phyloP scores from a whole-genome alignment of 2,113 vertebrate genomes.

The Syngnathus scovelli region DNA sequence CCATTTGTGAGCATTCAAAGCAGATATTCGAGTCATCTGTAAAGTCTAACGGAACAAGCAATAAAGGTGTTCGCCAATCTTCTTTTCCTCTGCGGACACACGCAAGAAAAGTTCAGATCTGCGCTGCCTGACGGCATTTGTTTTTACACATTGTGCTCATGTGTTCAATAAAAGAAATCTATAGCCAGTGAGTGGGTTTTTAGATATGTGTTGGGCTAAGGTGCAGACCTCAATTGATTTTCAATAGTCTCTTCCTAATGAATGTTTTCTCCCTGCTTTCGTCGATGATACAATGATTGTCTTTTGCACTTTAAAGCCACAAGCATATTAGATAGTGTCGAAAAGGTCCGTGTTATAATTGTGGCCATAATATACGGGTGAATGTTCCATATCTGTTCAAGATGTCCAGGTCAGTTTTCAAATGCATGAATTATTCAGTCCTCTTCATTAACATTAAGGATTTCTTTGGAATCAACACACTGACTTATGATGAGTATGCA shows the following conservation, averaged over 20 bases:
- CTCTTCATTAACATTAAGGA: conserved; percentile 45
- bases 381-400: conserved; percentile 41
- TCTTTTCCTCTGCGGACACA: conserved; percentile 4
- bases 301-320: conserved; percentile 19
- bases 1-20: conserved; percentile 58
- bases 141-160: conserved; percentile 30
- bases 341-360: conserved; percentile 29
- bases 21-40: conserved; percentile 21
- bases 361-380: conserved; percentile 18
- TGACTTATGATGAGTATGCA: conserved; percentile 25
- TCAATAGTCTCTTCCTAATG: conserved; percentile 50
- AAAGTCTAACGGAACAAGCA: conserved; percentile 47
- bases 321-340: conserved; percentile 23
- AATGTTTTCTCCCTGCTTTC: conserved; percentile 42
- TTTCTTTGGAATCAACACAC: conserved; percentile 32
- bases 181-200: conserved; percentile 32
- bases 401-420: conserved; percentile 31
- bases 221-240: conserved; percentile 51
- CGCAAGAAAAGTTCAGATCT: conserved; percentile 1
- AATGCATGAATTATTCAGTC: conserved; percentile 55
- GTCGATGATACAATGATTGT: conserved; percentile 38
- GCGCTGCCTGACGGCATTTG: conserved; percentile 22
- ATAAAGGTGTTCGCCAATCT: conserved; percentile 18
- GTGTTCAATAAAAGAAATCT: conserved; percentile 44
- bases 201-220: conserved; percentile 32